Base-by-base conservation (phyloP, 2,888 invertebrate species). In the Platerodrilus igneus region DNA sequence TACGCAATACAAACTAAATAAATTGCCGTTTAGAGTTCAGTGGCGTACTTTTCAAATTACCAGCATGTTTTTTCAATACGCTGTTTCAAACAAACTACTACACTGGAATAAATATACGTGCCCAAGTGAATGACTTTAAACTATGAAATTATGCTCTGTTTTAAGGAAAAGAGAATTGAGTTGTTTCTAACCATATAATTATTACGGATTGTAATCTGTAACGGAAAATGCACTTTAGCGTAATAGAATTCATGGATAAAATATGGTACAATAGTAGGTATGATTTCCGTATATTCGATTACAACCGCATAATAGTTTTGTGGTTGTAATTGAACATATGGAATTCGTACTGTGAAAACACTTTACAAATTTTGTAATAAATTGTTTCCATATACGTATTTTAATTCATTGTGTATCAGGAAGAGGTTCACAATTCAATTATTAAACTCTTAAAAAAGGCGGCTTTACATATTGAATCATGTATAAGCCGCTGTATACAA, bases 161-260 rank as follows among this genome's bases (percentile, higher is more conserved):
- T 42, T 47, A 40, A 49, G 52, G 41, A 45, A 49, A 46, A 46
- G 50, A 50, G 54, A 54, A 55, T 52, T 52, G 46, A 23, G 11
- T 42, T 41, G 31, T 35, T 26, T 35, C 19, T 30, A 40, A 37
- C 32, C 37, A 37, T 41, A 34, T 40, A 26, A 37, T 45, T 45
- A 45, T 31, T 33, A 30, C 28, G 39, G 44, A 21, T 29, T 36
- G 32, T 31, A 32, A 27, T n/a, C n/a, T n/a, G 15, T 45, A 45
- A 45, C 45, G 45, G 45, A 25, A 25, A 41, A 37, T 34, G 35
- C 37, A 29, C 22, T 16, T 21, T 16, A 25, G 29, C 9, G 11
- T 34, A 43, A 43, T 38, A 28, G 17, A 22, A 13, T 17, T 33
- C 23, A 23, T 23, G 33, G 9, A 23, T 22, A 8, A 11, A 13